phyloP scores from a whole-genome alignment of 2,797 vertebrate genomes.

The Jordanella pulchra region DNA sequence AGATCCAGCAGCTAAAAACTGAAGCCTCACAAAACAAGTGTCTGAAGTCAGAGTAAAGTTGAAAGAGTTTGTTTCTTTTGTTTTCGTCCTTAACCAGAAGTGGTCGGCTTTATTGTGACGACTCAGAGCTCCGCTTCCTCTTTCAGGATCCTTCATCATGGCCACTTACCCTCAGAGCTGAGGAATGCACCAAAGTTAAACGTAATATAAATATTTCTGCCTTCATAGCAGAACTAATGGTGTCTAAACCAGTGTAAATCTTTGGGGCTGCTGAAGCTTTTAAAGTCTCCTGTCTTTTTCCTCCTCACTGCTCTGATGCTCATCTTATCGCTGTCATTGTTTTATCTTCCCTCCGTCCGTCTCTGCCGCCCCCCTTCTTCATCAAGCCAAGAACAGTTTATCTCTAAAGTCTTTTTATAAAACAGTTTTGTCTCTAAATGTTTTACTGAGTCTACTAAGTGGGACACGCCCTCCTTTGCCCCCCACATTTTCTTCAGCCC shows the following conservation, averaged over 20 bases:
- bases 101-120: slow-evolving; percentile 5
- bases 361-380: slow-evolving; percentile 2
- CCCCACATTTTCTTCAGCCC: too few relatives aligned
- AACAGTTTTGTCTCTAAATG: slow-evolving; percentile 49
- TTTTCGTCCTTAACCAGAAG: slow-evolving; percentile 11
- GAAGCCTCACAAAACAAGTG: slow-evolving; percentile 30
- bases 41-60: slow-evolving; percentile 46
- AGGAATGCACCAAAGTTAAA: neutral
- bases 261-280: slow-evolving; percentile 8
- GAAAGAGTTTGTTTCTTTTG: slow-evolving; percentile 8
- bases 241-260: neutral
- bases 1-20: slow-evolving; percentile 20
- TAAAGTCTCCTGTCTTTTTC: neutral
- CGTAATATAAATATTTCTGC: slow-evolving; percentile 1
- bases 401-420: slow-evolving; percentile 53
- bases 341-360: slow-evolving; percentile 6
- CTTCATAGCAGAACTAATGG: neutral
- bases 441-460: slow-evolving; percentile 40
- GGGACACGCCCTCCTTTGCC: too few relatives aligned
- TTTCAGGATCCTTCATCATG: neutral
- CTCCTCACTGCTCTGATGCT: neutral
- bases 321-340: slow-evolving; percentile 13
- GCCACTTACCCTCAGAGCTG: slow-evolving; percentile 2
- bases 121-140: slow-evolving; percentile 1
- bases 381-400: slow-evolving; percentile 23